Conservation (phyloP, 2,888 invertebrate species). For the Salpingus planirostris region DNA sequence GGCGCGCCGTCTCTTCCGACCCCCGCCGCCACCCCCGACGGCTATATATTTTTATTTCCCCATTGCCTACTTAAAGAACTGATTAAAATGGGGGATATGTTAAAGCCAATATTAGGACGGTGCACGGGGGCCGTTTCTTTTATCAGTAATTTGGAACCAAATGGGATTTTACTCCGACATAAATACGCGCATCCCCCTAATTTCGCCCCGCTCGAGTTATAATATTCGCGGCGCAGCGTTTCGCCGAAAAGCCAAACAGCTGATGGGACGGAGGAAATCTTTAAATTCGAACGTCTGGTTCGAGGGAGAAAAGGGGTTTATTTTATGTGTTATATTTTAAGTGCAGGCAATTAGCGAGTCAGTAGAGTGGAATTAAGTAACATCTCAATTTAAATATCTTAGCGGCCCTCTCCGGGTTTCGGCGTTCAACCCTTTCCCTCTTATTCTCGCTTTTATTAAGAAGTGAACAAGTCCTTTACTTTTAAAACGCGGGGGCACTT, state of each 20-base stretch:
- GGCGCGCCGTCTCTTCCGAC: conserved; percentile 8
- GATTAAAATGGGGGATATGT: conserved; percentile 42
- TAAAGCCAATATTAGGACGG: conserved; percentile 36
- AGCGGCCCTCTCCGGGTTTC: conserved; percentile 25
- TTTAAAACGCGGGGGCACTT: conserved; percentile 23
- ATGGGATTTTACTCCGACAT: conserved; percentile 8
- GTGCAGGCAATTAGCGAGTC: conserved; percentile 41
- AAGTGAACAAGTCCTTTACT: conserved; percentile 20
- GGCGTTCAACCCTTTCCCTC: conserved; percentile 18
- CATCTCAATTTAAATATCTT: conserved; percentile 43
- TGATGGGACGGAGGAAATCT: too few species aligned
- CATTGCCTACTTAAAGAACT: conserved; percentile 43
- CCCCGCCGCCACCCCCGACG: conserved; percentile 24
- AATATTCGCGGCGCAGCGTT: too few species aligned
- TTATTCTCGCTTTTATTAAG: conserved; percentile 9
- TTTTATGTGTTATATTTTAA: conserved; percentile 39
- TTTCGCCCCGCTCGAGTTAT: too few species aligned
- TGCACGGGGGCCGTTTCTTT: conserved; percentile 7
- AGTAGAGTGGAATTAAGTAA: conserved; percentile 42
- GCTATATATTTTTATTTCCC: conserved; percentile 44
- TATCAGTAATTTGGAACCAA: conserved; percentile 14
- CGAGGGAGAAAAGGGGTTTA: too few species aligned
- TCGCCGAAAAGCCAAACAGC: too few species aligned
- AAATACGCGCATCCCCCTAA: too few species aligned
- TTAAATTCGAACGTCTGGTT: too few species aligned